Evolutionary conservation across 2,888 invertebrate species (phyloP).

Genomic region (Aethes cnicana): DNA sequence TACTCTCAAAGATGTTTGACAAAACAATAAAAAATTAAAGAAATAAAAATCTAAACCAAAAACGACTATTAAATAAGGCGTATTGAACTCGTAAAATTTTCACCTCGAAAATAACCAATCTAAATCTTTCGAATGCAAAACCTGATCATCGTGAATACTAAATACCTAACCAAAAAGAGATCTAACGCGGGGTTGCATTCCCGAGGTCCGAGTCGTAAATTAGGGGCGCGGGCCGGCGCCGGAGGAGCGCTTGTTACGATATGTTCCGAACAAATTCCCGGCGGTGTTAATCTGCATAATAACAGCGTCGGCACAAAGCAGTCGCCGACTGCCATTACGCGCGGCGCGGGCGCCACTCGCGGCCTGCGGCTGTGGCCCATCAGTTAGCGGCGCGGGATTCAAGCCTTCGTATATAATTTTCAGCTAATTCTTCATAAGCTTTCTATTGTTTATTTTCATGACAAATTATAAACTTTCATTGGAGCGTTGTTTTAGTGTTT

Average conservation of each 20-base stretch:
- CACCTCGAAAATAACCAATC: conserved; percentile 23
- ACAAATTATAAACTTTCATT: too few relatives aligned
- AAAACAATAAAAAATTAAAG: background rate
- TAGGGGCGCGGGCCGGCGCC: conserved; percentile 71
- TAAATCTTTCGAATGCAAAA: conserved; percentile 22
- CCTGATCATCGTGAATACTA: conserved; percentile 6
- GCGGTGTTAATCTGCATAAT: conserved; percentile 83
- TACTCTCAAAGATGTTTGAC: too few relatives aligned
- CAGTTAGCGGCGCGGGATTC: conserved; percentile 27
- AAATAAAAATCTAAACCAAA: background rate
- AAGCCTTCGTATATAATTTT: too few relatives aligned
- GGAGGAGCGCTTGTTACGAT: conserved; percentile 80
- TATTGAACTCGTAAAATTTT: too few relatives aligned
- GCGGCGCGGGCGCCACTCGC: conserved; percentile 77
- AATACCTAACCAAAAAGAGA: conserved; percentile 43
- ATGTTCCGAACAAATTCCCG: conserved; percentile 80
- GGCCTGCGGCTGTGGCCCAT: conserved; percentile 42
- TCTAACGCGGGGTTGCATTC: conserved; percentile 73
- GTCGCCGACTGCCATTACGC: conserved; percentile 77
- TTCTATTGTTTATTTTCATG: too few relatives aligned
- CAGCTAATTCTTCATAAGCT: too few relatives aligned
- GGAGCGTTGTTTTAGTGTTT: too few relatives aligned
- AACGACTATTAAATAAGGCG: too few relatives aligned
- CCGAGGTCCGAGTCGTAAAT: conserved; percentile 74
- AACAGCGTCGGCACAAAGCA: conserved; percentile 79